Percentiles rank a stretch among this genome's conserved stretches.
These are phyloP conservation scores for Osmoderma eremita DNA, from an alignment of 2,888 invertebrate species.

Conservation along the genomic window DNA sequence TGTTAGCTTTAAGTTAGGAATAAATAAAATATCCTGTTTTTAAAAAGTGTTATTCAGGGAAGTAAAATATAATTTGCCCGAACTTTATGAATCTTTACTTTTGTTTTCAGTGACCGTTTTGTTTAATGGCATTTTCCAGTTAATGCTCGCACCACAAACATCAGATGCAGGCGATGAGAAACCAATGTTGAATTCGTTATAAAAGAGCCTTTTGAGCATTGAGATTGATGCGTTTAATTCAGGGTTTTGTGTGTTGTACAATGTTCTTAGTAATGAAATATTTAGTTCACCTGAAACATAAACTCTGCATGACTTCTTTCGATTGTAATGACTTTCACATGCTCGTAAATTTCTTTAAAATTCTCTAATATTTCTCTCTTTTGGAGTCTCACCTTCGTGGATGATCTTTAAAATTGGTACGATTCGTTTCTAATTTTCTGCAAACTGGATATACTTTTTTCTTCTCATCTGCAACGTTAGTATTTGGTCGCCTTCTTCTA, in stretches of 20 bases:
- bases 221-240: conserved; percentile 7
- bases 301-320: conserved; percentile 27
- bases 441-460: conserved; percentile 29
- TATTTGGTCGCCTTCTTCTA: not conserved
- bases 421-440: conserved; percentile 22
- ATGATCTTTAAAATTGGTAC: conserved; percentile 24
- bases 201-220: conserved; percentile 36
- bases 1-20: no score
- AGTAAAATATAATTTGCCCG: conserved; percentile 28
- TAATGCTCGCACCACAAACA: conserved; percentile 7
- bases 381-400: conserved; percentile 24
- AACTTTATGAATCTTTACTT: conserved; percentile 23
- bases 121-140: conserved; percentile 27
- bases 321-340: conserved; percentile 30
- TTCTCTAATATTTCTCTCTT: conserved; percentile 11
- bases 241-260: conserved; percentile 34
- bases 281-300: conserved; percentile 32
- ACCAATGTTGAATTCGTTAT: conserved; percentile 34
- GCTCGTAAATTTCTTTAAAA: conserved; percentile 28
- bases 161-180: conserved; percentile 27
- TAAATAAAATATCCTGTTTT: no score
- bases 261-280: conserved; percentile 35
- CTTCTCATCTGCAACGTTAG: conserved; percentile 1
- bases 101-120: conserved; percentile 21
- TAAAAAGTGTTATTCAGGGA: no score